phyloP scores from a whole-genome alignment of 2,113 vertebrate species.

The Nothoprocta pentlandii region DNA sequence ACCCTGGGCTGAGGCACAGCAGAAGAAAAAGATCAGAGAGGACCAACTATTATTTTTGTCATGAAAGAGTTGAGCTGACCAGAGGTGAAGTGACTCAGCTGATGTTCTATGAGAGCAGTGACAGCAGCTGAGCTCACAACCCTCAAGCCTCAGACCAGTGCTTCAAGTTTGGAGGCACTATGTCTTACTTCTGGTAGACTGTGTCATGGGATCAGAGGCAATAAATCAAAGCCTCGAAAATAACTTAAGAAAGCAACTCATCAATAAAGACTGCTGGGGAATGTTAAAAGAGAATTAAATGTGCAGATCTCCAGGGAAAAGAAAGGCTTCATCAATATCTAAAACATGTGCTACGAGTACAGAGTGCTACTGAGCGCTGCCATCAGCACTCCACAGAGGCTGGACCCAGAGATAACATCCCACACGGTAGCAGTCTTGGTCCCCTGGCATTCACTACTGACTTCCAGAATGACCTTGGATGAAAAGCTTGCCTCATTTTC shows the following conservation, averaged over 20 bases:
- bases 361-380: accelerated
- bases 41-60: neutral
- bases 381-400: neutral
- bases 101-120: neutral
- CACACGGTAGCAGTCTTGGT: accelerated
- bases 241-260: neutral
- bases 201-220: neutral
- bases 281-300: neutral
- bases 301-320: neutral
- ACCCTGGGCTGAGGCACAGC: neutral
- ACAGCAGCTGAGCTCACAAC: neutral
- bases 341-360: accelerated
- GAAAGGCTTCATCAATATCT: neutral
- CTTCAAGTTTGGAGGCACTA: neutral
- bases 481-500: neutral
- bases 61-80: no score
- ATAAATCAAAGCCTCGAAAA: neutral
- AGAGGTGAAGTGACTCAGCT: neutral
- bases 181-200: neutral
- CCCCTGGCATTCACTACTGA: neutral
- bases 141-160: neutral
- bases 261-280: neutral
- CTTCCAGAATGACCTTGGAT: accelerated
- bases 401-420: neutral
- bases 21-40: neutral